Conservation (phyloP, 64 coral and sea anemone species). For the Exaiptasia diaphana region DNA sequence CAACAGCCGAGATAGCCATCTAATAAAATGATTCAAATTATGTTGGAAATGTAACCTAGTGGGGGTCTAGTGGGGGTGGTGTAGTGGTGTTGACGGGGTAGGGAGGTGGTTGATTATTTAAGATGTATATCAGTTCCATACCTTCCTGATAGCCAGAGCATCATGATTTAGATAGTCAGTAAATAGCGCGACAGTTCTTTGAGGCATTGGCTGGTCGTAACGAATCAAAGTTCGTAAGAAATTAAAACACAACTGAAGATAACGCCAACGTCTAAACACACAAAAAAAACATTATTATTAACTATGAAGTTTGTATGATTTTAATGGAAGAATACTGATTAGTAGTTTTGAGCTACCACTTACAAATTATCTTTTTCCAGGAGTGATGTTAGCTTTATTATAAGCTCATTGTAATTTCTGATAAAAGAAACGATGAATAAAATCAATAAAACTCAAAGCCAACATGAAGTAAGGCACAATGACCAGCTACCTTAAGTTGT, state of each 20-base stretch:
- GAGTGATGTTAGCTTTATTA: conserved; percentile 46
- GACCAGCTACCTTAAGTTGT: neutral
- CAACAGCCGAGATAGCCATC: conserved; percentile 84
- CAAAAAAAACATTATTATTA: neutral
- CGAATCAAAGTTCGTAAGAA: conserved; percentile 72
- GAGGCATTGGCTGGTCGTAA: conserved; percentile 69
- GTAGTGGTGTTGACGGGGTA: neutral
- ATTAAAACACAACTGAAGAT: conserved; percentile 79
- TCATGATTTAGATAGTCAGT: conserved; percentile 73
- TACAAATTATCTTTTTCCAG: conserved; percentile 74
- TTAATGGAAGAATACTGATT: neutral
- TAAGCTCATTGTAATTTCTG: conserved; percentile 76
- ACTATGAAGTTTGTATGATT: neutral
- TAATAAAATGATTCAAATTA: conserved; percentile 26
- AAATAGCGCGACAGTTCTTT: conserved; percentile 29
- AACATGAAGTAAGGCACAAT: neutral
- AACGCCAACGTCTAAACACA: conserved; percentile 89
- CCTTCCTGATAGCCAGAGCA: conserved; percentile 84
- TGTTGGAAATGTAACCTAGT: neutral
- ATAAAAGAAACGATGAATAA: neutral
- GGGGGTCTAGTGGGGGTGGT: neutral
- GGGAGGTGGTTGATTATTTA: no score
- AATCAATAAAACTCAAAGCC: neutral
- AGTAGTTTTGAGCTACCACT: neutral
- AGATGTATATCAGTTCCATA: no score